Conservation (phyloP, 2,113 vertebrate genomes). For the Steatornis caripensis region DNA sequence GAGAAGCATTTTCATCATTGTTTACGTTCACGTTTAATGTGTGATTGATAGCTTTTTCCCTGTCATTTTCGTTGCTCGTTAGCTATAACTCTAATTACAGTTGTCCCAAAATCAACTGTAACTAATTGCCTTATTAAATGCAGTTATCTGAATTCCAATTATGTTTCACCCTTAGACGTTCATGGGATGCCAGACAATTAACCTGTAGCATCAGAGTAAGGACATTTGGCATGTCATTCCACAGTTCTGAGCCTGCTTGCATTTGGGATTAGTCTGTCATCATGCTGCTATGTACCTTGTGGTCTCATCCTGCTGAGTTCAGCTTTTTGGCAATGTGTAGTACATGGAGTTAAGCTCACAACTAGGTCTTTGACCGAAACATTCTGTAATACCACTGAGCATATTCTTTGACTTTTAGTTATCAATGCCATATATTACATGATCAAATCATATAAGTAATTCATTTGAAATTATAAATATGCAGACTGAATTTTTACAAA, state of each 20-base stretch:
- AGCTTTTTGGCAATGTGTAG: neutral
- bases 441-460: neutral
- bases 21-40: neutral
- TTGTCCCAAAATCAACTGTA: constrained; percentile 23
- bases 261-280: neutral
- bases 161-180: neutral
- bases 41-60: constrained; percentile 30
- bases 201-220: neutral
- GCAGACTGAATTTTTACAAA: neutral
- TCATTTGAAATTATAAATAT: neutral
- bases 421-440: neutral
- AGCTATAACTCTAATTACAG: constrained; percentile 21
- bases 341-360: neutral
- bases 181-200: neutral
- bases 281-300: neutral
- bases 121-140: constrained; percentile 29
- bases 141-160: constrained; percentile 10
- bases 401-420: neutral
- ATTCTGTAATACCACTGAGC: neutral
- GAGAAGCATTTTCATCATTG: constrained; percentile 10
- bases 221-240: neutral
- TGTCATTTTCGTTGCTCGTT: constrained; percentile 26
- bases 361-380: neutral
- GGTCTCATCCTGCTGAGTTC: neutral
- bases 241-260: neutral